A percentile compares a stretch with the other conserved stretches of the same genome.
Conservation (phyloP, 2,888 invertebrate species). For the Monopis laevigella region DNA sequence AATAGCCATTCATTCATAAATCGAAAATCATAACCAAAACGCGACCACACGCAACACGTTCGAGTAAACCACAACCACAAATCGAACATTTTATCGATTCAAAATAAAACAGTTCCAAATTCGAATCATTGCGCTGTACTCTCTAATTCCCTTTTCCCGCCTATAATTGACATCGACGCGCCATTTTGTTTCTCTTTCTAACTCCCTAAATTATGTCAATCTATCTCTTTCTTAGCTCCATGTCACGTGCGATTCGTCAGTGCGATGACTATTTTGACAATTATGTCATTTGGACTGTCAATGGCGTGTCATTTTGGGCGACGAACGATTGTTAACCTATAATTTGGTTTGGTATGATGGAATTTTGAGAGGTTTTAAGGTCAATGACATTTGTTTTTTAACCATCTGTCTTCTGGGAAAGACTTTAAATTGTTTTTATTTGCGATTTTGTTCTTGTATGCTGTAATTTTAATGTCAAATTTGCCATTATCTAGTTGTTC, state of each 20-base stretch:
- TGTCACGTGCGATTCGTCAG: constrained; percentile 62
- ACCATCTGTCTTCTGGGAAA: constrained; percentile 37
- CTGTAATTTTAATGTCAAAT: constrained; percentile 1
- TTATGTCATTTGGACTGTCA: constrained; percentile 64
- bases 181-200: constrained; percentile 35
- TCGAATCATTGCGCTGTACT: constrained; percentile 52
- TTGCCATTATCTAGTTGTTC: constrained; percentile 1
- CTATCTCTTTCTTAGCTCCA: constrained; percentile 34
- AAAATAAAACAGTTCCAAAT: constrained; percentile 64
- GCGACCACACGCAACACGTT: constrained; percentile 60
- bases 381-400: constrained; percentile 48
- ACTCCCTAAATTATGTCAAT: constrained; percentile 21
- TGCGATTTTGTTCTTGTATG: neutral
- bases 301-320: constrained; percentile 62
- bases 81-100: constrained; percentile 64
- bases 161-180: constrained; percentile 64
- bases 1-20: constrained; percentile 13
- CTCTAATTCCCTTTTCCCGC: constrained; percentile 65
- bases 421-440: constrained; percentile 1
- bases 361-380: constrained; percentile 34
- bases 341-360: constrained; percentile 59
- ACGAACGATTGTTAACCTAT: constrained; percentile 53
- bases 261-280: constrained; percentile 64
- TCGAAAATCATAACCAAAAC: constrained; percentile 14
- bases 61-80: constrained; percentile 37